These are phyloP conservation scores for Silurus asotus DNA, from an alignment of 2,113 vertebrate genomes.

Conservation along the genomic window DNA sequence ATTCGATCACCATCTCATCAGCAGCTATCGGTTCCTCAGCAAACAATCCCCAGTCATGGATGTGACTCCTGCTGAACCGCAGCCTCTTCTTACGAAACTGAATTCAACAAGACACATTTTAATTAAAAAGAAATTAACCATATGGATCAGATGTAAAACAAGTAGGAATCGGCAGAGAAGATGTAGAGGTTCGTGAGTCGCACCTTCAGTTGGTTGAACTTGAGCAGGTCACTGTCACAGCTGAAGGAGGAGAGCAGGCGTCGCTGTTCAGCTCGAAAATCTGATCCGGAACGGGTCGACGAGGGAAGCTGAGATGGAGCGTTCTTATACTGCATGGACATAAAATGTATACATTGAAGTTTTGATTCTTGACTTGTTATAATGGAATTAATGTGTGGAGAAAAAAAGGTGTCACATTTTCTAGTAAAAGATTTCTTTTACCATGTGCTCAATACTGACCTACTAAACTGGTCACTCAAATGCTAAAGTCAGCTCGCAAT, in stretches of 20 bases:
- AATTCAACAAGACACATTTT: background rate
- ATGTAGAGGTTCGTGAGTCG: background rate
- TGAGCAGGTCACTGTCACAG: slow-evolving; percentile 94
- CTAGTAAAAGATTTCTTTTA: too few species aligned
- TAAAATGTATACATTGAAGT: background rate
- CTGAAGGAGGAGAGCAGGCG: slow-evolving; percentile 93
- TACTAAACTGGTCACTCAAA: too few species aligned
- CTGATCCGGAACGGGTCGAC: slow-evolving; percentile 87
- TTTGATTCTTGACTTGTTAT: background rate
- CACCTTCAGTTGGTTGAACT: slow-evolving; percentile 98
- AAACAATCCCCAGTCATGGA: slow-evolving; percentile 98
- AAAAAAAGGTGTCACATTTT: too few species aligned
- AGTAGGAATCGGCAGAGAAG: background rate
- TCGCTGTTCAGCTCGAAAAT: slow-evolving; percentile 91
- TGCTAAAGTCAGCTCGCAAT: too few species aligned
- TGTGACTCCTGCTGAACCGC: slow-evolving; percentile 92
- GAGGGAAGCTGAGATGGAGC: slow-evolving; percentile 80
- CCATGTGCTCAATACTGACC: too few species aligned
- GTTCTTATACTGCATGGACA: slow-evolving; percentile 76
- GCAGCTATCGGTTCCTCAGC: slow-evolving; percentile 96
- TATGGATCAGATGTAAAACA: background rate
- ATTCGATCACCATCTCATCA: slow-evolving; percentile 98
- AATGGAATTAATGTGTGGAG: background rate
- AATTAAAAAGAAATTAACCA: background rate
- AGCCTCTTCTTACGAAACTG: slow-evolving; percentile 97